phyloP scores from a whole-genome alignment of 2,888 invertebrate species.

The Thereva nobilitata region DNA sequence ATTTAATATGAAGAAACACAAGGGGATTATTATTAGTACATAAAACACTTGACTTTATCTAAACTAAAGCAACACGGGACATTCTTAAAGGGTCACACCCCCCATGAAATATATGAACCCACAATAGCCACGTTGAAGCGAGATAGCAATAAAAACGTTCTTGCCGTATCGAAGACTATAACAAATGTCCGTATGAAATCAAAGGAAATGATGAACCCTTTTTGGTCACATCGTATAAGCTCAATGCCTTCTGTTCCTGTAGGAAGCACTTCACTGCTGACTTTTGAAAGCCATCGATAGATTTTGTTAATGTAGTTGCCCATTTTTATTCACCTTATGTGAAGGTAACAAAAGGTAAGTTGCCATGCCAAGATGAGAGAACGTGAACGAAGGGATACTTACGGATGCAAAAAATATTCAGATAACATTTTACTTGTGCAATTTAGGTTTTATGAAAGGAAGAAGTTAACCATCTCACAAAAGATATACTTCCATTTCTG shows the following conservation, averaged over 20 bases:
- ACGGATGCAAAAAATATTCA: conserved; percentile 37
- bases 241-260: conserved; percentile 12
- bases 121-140: no score
- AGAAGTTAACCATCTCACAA: conserved; percentile 9
- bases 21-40: no score
- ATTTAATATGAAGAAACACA: no score
- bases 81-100: no score
- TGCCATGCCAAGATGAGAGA: conserved; percentile 3
- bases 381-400: conserved; percentile 22
- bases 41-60: no score
- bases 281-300: conserved; percentile 19
- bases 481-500: not conserved
- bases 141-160: no score
- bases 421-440: conserved; percentile 35
- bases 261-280: conserved; percentile 16
- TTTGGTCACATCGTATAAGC: not conserved
- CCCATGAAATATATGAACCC: no score
- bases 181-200: not conserved
- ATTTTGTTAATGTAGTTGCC: conserved; percentile 36
- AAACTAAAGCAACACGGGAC: no score
- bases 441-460: conserved; percentile 21
- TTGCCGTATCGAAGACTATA: no score
- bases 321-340: conserved; percentile 25
- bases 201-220: conserved; percentile 25
- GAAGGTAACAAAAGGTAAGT: conserved; percentile 9